Evolutionary conservation across 1,140 invertebrate genomes (phyloP).

Genomic region (Venustaconcha ellipsiformis): DNA sequence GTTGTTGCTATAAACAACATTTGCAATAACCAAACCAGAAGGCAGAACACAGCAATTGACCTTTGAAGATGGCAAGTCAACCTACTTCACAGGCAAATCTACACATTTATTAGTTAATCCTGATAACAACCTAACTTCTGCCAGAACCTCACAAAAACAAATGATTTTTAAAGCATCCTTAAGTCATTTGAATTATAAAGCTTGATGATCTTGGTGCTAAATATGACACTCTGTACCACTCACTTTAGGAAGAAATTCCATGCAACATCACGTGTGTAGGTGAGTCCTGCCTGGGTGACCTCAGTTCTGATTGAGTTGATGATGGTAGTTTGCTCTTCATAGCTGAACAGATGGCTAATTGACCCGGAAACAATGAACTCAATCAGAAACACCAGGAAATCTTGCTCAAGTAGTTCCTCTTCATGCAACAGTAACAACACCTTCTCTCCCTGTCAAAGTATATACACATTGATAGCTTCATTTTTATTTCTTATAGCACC

Average conservation of each 20-base stretch:
- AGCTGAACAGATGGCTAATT: constrained; percentile 66
- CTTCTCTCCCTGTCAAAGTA: constrained; percentile 62
- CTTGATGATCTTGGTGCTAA: no score
- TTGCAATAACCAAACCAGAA: no score
- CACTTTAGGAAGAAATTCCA: constrained; percentile 70
- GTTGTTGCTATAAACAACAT: no score
- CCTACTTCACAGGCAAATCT: no score
- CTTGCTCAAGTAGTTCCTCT: constrained; percentile 65
- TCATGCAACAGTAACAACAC: constrained; percentile 65
- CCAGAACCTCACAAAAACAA: no score
- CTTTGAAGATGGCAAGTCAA: no score
- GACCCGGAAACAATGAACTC: constrained; percentile 67
- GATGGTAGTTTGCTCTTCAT: constrained; percentile 68
- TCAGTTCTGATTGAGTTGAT: constrained; percentile 69
- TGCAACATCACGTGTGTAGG: constrained; percentile 67
- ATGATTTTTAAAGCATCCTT: no score
- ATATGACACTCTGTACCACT: not conserved
- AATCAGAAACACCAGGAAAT: constrained; percentile 65
- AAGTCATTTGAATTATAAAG: no score
- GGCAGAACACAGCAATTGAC: no score
- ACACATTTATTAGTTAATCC: no score
- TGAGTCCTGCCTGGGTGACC: constrained; percentile 66
- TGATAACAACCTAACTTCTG: no score
- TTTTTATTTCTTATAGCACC: not conserved
- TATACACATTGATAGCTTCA: not conserved